Evolutionary conservation across 2,888 invertebrate species (phyloP), one percentile per base, ranked within the genome.

Genomic region (Cybosia mesomella): DNA sequence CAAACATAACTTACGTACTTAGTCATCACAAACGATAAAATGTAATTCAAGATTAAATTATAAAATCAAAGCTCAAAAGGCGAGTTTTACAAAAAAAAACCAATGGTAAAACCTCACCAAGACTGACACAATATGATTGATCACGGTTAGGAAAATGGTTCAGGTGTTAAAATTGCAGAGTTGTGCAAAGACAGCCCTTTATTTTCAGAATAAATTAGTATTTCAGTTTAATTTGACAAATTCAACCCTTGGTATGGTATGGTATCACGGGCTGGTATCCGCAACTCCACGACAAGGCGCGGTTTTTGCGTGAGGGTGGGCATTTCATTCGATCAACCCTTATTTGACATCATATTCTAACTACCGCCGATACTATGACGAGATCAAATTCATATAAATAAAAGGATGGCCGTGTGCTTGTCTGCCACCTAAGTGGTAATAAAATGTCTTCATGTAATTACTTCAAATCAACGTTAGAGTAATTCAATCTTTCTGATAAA

Each of bases 401-500:
- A 67, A 60, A 58, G 66, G 72, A 67, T 28, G 58, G 71, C 65
- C 68, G 54, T 3, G n/a, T n/a, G n/a, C n/a, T n/a, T n/a, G n/a
- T n/a, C n/a, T n/a, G n/a, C n/a, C n/a, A n/a, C n/a, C n/a, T n/a
- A n/a, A n/a, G n/a, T n/a, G n/a, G 39, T 67, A 43, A 39, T 32
- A 67, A 2, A n/a, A 58, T 55, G 55, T 55, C 53, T 18, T 18
- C 24, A 62, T 43, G 49, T 57, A 67, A 67, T 84, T 79, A 83
- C 69, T 83, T 85, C 70, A 68, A 83, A 62, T 87, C 85, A 66
- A 83, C 69, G 67, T 86, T 90, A 63, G 90, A 87, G 78, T 89
- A 91, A 83, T 92, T 92, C 76, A 92, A 89, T 87, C 87, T 92
- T 80, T 95, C 95, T 13, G 88, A 81, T 62, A 95, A 84, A 65